Base-by-base conservation (phyloP, 2,113 vertebrate species). In the Nipponia nippon region DNA sequence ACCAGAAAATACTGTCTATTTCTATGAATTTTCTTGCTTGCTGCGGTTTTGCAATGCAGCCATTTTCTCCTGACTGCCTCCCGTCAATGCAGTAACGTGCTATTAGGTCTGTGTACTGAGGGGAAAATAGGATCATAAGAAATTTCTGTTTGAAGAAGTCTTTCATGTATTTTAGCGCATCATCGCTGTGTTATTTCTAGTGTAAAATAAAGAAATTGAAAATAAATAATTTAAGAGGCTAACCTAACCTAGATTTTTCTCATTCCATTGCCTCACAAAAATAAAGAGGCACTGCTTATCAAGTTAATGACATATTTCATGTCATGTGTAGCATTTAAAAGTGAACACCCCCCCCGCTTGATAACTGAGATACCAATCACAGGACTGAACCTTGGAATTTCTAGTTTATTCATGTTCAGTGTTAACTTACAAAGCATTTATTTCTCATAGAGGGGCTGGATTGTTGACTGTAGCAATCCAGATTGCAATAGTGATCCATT, bases 201-300 rank as follows among this genome's bases (percentile, higher is more conserved):
- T 52, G 22, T 84, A 86, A 96, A 94, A 87, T 46, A 83, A 90
- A 93, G 65, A 87, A 61, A 71, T 1, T 10, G 66, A 49, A 83
- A 95, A 93, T 87, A 88, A 95, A 92, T 96, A 81, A 95, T 95
- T 85, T 72, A 87, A 78, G 66, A 93, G 21, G 29, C 56, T 69
- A 95, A 62, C 58, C 69, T 67, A 95, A 85, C 87, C 75, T 78
- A 94, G 89, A 90, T 83, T 90, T 78, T 89, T 84, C 47, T 87
- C 29, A 32, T 70, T 84, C 56, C 5, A 11, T 49, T 67, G 61
- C 7, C 3, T 91, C 56, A 73, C 59, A 77, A 76, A 95, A 87
- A 36, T 49, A 19, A 17, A 53, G 50, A 49, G 26, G 26, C 44
- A 67, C 32, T 49, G 30, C 40, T 52, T 81, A 30, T n/a, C 11